Conservation (phyloP, 2,113 vertebrate species). For the Oncorhynchus clarkii region DNA sequence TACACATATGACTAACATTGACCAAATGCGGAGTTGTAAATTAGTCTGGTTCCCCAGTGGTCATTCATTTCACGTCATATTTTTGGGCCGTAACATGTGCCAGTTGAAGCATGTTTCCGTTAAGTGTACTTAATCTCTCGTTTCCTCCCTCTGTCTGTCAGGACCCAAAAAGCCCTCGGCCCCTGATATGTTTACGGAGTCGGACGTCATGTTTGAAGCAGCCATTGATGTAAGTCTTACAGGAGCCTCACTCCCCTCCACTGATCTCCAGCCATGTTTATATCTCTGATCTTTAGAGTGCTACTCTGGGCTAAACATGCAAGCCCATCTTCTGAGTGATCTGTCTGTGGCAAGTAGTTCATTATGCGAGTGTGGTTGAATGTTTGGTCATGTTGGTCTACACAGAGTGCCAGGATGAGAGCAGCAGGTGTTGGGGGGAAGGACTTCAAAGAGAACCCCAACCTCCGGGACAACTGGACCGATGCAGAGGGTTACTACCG, state of each 20-base stretch:
- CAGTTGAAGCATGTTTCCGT: neutral
- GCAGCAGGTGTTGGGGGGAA: constrained; percentile 95
- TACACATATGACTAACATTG: neutral
- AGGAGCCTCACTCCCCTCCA: too few relatives aligned
- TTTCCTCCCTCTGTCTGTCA: constrained; percentile 54
- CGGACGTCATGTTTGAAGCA: constrained; percentile 97
- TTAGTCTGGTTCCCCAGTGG: constrained; percentile 27
- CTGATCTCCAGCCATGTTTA: neutral
- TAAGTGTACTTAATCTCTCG: neutral
- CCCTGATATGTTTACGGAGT: constrained; percentile 99
- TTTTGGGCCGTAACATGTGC: constrained; percentile 61
- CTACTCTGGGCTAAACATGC: too few relatives aligned
- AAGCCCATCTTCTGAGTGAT: too few relatives aligned
- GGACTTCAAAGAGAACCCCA: constrained; percentile 99
- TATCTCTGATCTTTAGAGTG: neutral
- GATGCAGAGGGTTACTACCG: constrained; percentile 98
- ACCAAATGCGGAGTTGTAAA: constrained; percentile 31
- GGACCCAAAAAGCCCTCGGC: constrained; percentile 93
- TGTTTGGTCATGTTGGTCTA: neutral
- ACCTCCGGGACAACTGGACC: constrained; percentile 99
- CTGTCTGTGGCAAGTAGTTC: too few relatives aligned
- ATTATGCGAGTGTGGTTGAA: too few relatives aligned
- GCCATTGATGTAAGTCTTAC: constrained; percentile 87
- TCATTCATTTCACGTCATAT: constrained; percentile 60
- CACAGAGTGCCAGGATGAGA: constrained; percentile 90